phyloP scores from a whole-genome alignment of 2,888 invertebrate genomes.

The Hemithea aestivaria region DNA sequence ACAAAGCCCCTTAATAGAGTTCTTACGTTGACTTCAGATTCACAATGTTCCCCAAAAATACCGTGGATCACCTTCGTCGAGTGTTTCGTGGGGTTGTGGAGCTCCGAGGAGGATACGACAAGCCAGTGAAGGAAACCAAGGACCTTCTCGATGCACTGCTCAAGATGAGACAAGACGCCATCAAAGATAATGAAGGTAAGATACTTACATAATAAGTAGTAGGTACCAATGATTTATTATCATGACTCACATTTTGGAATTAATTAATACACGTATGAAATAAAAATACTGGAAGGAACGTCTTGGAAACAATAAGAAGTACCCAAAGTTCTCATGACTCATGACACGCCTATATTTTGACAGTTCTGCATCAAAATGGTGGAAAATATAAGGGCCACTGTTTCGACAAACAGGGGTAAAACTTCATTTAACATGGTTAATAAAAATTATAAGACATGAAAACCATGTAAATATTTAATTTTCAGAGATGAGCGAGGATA shows the following conservation, averaged over 20 bases:
- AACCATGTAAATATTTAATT: too few relatives aligned
- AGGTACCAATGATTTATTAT: not conserved
- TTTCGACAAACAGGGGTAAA: too few relatives aligned
- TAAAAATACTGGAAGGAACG: too few relatives aligned
- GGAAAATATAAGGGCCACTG: too few relatives aligned
- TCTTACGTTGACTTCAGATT: conserved; percentile 34
- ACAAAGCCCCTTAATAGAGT: not conserved
- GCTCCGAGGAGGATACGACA: conserved; percentile 37
- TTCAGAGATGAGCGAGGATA: conserved; percentile 42
- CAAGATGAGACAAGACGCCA: conserved; percentile 45
- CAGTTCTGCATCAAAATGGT: too few relatives aligned
- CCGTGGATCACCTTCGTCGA: conserved; percentile 37
- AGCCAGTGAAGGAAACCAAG: conserved; percentile 24
- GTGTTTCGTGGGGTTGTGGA: conserved; percentile 36
- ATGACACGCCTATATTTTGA: too few relatives aligned
- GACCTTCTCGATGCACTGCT: conserved; percentile 52
- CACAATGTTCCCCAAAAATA: conserved; percentile 43
- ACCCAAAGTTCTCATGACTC: too few relatives aligned
- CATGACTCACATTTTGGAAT: too few relatives aligned
- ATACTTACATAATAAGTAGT: not conserved
- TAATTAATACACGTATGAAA: too few relatives aligned
- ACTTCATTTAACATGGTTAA: too few relatives aligned
- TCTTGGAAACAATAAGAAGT: too few relatives aligned
- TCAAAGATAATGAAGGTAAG: conserved; percentile 36
- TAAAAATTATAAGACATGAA: too few relatives aligned